phyloP scores from a whole-genome alignment of 2,888 invertebrate species.

The Drosophila pegasa region DNA sequence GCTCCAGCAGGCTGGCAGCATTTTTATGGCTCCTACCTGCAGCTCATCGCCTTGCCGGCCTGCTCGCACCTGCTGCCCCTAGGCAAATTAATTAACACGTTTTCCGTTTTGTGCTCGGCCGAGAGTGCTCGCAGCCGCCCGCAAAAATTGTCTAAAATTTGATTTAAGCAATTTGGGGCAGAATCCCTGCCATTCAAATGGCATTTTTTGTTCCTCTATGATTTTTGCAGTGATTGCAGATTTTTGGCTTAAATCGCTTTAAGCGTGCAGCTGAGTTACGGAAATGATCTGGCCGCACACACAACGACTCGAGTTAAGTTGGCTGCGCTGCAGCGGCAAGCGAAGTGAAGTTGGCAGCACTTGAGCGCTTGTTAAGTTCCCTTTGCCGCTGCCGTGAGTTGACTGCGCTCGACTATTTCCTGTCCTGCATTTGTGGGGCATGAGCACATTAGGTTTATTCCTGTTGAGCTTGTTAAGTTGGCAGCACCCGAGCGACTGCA shows the following conservation, averaged over 20 bases:
- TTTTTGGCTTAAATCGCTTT: slow-evolving; percentile 4
- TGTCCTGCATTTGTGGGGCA: background rate
- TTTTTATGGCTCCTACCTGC: background rate
- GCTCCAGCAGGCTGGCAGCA: background rate
- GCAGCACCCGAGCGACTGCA: background rate
- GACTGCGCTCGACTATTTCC: slow-evolving; percentile 4
- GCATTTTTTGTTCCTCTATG: background rate
- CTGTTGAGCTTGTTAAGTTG: background rate
- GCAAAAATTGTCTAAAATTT: slow-evolving; percentile 22
- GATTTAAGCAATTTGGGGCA: slow-evolving; percentile 22
- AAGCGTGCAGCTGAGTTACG: background rate
- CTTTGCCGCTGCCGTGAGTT: slow-evolving; percentile 1
- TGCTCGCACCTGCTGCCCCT: background rate
- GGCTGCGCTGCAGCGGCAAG: slow-evolving; percentile 6
- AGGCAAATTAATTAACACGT: slow-evolving; percentile 70
- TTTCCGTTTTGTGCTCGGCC: slow-evolving; percentile 39
- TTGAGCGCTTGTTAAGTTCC: slow-evolving; percentile 2
- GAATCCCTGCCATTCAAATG: slow-evolving; percentile 20
- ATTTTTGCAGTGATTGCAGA: slow-evolving; percentile 19
- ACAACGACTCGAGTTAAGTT: slow-evolving; percentile 6
- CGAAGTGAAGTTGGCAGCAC: slow-evolving; percentile 5
- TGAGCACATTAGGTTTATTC: background rate
- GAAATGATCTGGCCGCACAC: background rate
- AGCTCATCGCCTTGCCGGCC: background rate
- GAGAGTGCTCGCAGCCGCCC: slow-evolving; percentile 9